Base-by-base conservation (phyloP, 2,797 vertebrate species). In the Pantherophis alleghaniensis region DNA sequence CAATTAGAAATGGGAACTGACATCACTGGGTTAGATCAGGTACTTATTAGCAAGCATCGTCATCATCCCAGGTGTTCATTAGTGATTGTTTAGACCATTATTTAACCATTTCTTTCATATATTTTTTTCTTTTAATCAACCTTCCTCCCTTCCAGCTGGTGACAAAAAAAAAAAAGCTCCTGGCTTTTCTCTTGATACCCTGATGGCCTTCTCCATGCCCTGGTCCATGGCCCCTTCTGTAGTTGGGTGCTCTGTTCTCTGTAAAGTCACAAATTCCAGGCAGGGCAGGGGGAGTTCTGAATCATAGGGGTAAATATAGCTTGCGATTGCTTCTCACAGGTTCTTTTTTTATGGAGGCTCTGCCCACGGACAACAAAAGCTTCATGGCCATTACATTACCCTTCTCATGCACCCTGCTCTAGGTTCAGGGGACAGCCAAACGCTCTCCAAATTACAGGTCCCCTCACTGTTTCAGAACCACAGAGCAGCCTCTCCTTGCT, bases 291-390 rank as follows among this genome's bases (percentile, higher is more conserved):
- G 83, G 91, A 91, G 89, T 11, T 92, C 69, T 94, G 94, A 94
- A 89, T 93, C 94, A 94, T 51, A 4, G 0, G 16, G 56, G 92
- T 93, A 93, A 94, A 93, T 93, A 90, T 93, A 93, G 91, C 79
- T 66, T 61, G n/a, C 13, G 61, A 90, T 83, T 88, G 69, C 86
- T 32, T 55, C 89, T 94, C 91, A 91, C 86, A 88, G 32, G 14
- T 92, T 92, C 89, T 79, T 91, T 92, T 91, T 92, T 92, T 57
- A 89, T 69, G 92, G 86, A 86, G 53, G 26, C 14, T 89, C 57
- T 83, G 91, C 93, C 93, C 93, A 66, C 57, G 13, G 90, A 59
- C 89, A 92, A 90, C 66, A 56, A 83, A 92, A 91, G 66, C 74
- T 83, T 42, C 86, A 57, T 88, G 86, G 89, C 93, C 93, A 57